Evolutionary conservation across 2,797 vertebrate genomes (phyloP), one percentile per base, ranked within the genome.

Genomic region (Percopsis omiscomaycus): DNA sequence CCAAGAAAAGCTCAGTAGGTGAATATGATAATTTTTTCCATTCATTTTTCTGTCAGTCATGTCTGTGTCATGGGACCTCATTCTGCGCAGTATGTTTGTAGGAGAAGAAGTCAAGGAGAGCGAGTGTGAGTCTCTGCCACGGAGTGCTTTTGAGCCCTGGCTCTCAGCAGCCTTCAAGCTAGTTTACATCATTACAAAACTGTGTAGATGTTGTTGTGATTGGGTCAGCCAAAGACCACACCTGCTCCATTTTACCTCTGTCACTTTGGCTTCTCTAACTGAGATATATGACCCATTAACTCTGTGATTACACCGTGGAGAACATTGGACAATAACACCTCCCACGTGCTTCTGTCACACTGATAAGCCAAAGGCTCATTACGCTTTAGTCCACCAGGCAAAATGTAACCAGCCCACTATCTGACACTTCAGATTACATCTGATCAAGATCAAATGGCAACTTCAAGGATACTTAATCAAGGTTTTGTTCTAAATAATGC

Each of bases 201-300:
- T 86, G 79, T 84, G 81, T 86, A 74, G 48, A 69, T 55, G 68
- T 56, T 86, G 78, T 85, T 86, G 82, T 82, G 73, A 70, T 84
- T 79, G 77, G 62, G 82, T 67, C 68, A 72, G 84, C 82, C 77
- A 85, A 81, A 78, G 30, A 13, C 49, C 55, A 72, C 85, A 86
- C 87, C 89, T 91, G 88, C 82, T 86, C 84, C 58, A 55, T 77
- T 89, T 90, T 83, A 87, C 66, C 57, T 32, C 78, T 77, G 80
- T 86, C 82, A 74, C 62, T 81, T 80, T 79, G 75, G 74, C 77
- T 69, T 32, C 66, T 62, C 71, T 69, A 77, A 75, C 70, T 46
- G 60, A 73, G 44, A 79, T 75, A 70, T 56, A 67, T 64, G 70
- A 76, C 66, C 74, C 70, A 78, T 82, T 77, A 78, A 66, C 61